Conservation (phyloP, 2,113 vertebrate species). For the Meleagris gallopavo region DNA sequence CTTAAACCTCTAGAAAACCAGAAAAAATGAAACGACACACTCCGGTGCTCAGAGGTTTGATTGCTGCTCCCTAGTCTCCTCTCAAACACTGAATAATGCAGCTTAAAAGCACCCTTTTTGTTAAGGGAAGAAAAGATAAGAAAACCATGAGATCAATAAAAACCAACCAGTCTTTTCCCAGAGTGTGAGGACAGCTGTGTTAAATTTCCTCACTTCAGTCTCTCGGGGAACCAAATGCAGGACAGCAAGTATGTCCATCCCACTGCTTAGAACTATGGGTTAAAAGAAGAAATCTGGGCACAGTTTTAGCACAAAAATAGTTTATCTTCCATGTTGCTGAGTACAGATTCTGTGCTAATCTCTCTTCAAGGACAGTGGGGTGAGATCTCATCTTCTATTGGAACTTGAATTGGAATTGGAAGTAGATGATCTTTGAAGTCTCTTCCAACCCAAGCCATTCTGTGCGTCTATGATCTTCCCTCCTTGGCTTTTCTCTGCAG, state of each 20-base stretch:
- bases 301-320: neutral
- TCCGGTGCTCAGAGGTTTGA: neutral
- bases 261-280: neutral
- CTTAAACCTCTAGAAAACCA: neutral
- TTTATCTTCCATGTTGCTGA: neutral
- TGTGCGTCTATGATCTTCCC: neutral
- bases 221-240: neutral
- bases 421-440: too few relatives aligned
- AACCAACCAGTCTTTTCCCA: neutral
- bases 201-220: neutral
- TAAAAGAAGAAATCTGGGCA: neutral
- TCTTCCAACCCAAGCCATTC: too few relatives aligned
- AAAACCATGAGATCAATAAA: neutral
- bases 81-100: accelerated
- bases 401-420: too few relatives aligned
- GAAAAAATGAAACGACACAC: neutral
- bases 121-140: neutral
- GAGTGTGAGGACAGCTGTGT: neutral
- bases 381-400: neutral
- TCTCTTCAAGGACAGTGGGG: neutral
- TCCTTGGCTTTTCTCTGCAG: neutral
- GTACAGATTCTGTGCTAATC: neutral
- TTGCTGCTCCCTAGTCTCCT: neutral
- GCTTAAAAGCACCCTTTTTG: neutral
- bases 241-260: neutral